Evolutionary conservation across 53 echinoderm and acorn worm genomes (phyloP).

Genomic region (Zoroaster sp.): DNA sequence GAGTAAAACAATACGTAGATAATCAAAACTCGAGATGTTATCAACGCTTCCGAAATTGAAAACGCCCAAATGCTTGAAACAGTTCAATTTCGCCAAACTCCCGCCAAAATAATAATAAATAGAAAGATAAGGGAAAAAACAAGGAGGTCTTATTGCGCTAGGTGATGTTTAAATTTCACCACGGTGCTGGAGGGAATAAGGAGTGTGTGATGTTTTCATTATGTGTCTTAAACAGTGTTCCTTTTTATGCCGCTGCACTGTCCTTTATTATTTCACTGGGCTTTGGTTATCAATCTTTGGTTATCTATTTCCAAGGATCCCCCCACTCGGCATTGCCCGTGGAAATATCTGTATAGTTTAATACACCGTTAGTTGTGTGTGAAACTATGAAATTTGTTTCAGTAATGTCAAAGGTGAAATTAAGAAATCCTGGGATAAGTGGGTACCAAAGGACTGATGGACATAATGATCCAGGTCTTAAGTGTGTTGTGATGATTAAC

Average conservation of each 20-base stretch:
- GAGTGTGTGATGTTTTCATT: neutral
- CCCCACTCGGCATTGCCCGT: neutral
- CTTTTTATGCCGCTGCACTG: neutral
- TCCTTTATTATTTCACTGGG: neutral
- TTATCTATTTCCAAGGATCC: neutral
- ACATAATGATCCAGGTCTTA: no score
- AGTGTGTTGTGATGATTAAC: no score
- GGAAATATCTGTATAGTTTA: neutral
- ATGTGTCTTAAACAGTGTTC: neutral
- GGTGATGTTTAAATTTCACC: conserved; percentile 1
- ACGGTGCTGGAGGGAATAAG: neutral
- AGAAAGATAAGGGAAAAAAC: neutral
- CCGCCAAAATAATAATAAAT: neutral
- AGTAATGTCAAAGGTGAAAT: no score
- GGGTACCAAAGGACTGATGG: no score
- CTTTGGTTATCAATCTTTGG: neutral
- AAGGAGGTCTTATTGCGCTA: conserved; percentile 2
- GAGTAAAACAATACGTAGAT: conserved; percentile 21
- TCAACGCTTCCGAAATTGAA: neutral
- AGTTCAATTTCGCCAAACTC: conserved; percentile 10
- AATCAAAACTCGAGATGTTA: conserved; percentile 24
- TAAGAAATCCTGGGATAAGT: no score
- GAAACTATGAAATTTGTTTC: no score
- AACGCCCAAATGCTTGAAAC: conserved; percentile 22
- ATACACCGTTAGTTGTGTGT: no score